Evolutionary conservation across 2,113 vertebrate genomes (phyloP).

Genomic region (Dissostichus mawsoni): DNA sequence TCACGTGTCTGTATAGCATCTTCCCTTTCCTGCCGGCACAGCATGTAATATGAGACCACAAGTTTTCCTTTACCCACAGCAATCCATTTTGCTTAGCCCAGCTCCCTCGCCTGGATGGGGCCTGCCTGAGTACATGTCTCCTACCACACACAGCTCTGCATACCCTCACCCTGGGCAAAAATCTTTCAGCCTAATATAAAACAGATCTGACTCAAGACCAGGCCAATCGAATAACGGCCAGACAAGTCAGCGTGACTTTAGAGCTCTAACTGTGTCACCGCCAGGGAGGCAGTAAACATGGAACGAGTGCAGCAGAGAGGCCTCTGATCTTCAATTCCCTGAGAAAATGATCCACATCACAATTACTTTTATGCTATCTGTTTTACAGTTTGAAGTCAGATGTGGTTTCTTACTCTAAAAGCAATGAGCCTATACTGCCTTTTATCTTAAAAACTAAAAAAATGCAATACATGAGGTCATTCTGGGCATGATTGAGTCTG

Average conservation of each 20-base stretch:
- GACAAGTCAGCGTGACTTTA: slow-evolving; percentile 52
- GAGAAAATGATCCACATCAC: slow-evolving; percentile 60
- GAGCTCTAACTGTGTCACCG: slow-evolving; percentile 55
- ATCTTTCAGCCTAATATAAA: slow-evolving; percentile 67
- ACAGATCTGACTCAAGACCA: slow-evolving; percentile 60
- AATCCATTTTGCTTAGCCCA: slow-evolving; percentile 75
- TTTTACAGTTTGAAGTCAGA: slow-evolving; percentile 49
- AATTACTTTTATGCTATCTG: slow-evolving; percentile 46
- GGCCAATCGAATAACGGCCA: slow-evolving; percentile 62
- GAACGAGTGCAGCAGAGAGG: slow-evolving; percentile 38
- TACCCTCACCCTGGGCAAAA: slow-evolving; percentile 40
- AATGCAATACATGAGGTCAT: slow-evolving; percentile 26
- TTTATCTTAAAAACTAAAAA: slow-evolving; percentile 39
- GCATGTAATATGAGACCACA: slow-evolving; percentile 76
- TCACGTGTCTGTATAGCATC: slow-evolving; percentile 55
- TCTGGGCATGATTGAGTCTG: slow-evolving; percentile 21
- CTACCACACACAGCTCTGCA: slow-evolving; percentile 37
- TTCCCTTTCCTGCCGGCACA: slow-evolving; percentile 64
- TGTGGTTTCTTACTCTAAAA: slow-evolving; percentile 26
- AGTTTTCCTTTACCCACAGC: slow-evolving; percentile 73
- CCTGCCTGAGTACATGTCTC: slow-evolving; percentile 68
- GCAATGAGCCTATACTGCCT: slow-evolving; percentile 31
- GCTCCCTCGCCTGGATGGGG: slow-evolving; percentile 57
- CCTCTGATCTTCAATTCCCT: slow-evolving; percentile 63
- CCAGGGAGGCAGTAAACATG: slow-evolving; percentile 14